A percentile compares a stretch with the other conserved stretches of the same genome.
Evolutionary conservation across 1,140 invertebrate species (phyloP).

Genomic region (Radopholus similis): DNA sequence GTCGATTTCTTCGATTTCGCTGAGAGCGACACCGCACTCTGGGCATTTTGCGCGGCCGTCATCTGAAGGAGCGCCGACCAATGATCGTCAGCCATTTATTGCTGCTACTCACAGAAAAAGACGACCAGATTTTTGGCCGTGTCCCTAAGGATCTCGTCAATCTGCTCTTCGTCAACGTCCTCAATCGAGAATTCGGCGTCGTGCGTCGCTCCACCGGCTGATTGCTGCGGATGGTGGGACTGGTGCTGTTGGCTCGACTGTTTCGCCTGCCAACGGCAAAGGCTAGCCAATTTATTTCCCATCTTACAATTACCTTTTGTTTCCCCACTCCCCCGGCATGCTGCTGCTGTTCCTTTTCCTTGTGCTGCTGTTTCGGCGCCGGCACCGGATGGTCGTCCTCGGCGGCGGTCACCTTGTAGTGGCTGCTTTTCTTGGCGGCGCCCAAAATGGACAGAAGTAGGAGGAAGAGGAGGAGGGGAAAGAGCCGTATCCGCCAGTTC

Average conservation of each 20-base stretch:
- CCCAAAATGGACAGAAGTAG: background rate
- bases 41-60: constrained; percentile 58
- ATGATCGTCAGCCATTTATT: background rate
- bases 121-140: constrained; percentile 57
- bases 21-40: constrained; percentile 49
- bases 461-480: background rate
- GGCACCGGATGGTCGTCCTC: background rate
- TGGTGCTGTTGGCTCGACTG: constrained; percentile 4
- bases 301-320: background rate
- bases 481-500: too few species aligned
- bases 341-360: background rate
- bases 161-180: constrained; percentile 59
- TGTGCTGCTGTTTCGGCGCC: background rate
- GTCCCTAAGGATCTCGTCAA: constrained; percentile 58
- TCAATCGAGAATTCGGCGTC: constrained; percentile 57
- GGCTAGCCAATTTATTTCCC: background rate
- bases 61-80: constrained; percentile 28
- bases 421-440: background rate
- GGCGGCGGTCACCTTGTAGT: background rate
- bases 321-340: background rate
- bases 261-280: background rate
- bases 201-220: constrained; percentile 10
- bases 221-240: constrained; percentile 1
- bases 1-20: constrained; percentile 59
- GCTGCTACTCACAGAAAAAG: constrained; percentile 55